These are phyloP conservation scores for Rhabdomys pumilio DNA, from an alignment of 2,797 vertebrate genomes.

Conservation along the genomic window DNA sequence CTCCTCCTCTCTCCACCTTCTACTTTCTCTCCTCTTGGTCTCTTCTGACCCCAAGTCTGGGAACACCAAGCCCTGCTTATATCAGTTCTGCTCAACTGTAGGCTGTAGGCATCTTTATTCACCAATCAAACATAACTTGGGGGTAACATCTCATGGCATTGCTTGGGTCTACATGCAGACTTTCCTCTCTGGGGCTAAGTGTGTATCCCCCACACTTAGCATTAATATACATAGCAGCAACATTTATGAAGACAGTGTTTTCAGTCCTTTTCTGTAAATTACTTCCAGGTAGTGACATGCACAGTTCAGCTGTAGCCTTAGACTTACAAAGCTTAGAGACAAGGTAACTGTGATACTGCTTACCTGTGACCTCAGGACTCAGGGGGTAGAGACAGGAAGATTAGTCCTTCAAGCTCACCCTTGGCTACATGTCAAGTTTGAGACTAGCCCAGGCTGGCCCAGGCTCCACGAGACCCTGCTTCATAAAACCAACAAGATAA, in stretches of 20 bases:
- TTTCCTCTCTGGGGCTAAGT: neutral
- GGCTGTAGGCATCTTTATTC: neutral
- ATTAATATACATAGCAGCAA: neutral
- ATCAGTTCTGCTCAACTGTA: neutral
- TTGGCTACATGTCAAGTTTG: neutral
- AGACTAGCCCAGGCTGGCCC: too few relatives aligned
- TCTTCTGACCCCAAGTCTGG: neutral
- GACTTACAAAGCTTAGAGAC: fast-evolving
- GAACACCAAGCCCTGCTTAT: neutral
- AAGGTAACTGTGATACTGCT: neutral
- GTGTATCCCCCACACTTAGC: neutral
- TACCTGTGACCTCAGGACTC: neutral
- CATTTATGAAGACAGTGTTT: neutral
- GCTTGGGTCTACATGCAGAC: neutral
- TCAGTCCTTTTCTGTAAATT: neutral
- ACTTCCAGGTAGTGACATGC: neutral
- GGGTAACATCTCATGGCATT: neutral
- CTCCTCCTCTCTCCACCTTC: neutral
- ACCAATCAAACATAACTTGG: neutral
- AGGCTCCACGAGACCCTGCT: neutral
- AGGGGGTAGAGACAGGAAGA: neutral
- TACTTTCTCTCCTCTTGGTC: neutral
- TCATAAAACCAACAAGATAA: neutral
- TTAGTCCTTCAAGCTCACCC: neutral
- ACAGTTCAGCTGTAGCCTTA: neutral